phyloP scores from a whole-genome alignment of 2,797 vertebrate species.

The Tadarida brasiliensis region DNA sequence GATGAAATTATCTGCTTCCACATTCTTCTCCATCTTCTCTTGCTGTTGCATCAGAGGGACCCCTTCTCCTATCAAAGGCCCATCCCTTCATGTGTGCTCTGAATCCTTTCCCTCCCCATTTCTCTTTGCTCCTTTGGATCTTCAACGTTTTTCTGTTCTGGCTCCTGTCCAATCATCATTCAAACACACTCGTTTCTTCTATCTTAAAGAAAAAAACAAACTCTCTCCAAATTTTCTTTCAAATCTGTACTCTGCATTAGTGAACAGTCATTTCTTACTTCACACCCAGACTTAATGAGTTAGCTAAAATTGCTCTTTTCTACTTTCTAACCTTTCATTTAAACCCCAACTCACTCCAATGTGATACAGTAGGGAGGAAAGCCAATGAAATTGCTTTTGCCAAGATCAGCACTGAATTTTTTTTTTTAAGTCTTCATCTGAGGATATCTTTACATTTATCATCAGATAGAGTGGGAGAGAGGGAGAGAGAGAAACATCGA shows the following conservation, averaged over 20 bases:
- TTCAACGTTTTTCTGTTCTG: too few species aligned
- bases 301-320: background rate
- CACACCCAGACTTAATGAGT: background rate
- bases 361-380: background rate
- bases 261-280: background rate
- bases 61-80: background rate
- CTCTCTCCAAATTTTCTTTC: background rate
- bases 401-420: background rate
- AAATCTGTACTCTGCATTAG: background rate
- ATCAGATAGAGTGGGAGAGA: too few species aligned
- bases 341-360: background rate
- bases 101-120: background rate
- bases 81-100: background rate
- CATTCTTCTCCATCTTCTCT: background rate
- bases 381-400: background rate
- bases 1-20: background rate
- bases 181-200: background rate
- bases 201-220: conserved; percentile 20
- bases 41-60: background rate
- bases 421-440: too few species aligned
- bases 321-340: background rate
- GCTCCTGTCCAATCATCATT: background rate
- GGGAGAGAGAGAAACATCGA: too few species aligned
- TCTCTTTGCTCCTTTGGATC: background rate
- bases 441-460: too few species aligned